Conservation (phyloP, 2,888 invertebrate species). For the Platycheirus rosarum region DNA sequence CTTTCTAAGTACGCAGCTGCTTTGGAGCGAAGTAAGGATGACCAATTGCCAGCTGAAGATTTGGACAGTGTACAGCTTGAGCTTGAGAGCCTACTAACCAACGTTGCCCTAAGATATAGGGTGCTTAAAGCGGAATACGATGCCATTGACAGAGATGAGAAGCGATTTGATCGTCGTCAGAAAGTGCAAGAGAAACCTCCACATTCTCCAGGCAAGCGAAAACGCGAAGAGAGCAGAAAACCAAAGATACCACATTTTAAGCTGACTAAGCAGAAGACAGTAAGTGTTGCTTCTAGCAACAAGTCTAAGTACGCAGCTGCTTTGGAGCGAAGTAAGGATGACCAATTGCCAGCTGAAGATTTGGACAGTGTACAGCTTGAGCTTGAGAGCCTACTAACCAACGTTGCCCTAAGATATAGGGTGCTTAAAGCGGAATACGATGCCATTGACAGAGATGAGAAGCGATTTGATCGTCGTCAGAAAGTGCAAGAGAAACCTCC, state of each 20-base stretch:
- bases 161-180: conserved; percentile 83
- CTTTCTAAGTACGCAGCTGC: conserved; percentile 88
- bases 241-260: conserved; percentile 86
- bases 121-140: conserved; percentile 90
- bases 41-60: conserved; percentile 93
- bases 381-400: conserved; percentile 92
- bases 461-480: conserved; percentile 83
- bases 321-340: conserved; percentile 87
- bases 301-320: conserved; percentile 88
- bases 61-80: conserved; percentile 93
- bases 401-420: conserved; percentile 90
- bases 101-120: conserved; percentile 90
- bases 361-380: conserved; percentile 93
- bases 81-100: conserved; percentile 92
- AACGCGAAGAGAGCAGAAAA: conserved; percentile 81
- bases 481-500: conserved; percentile 77
- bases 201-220: conserved; percentile 79
- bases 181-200: conserved; percentile 77
- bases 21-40: conserved; percentile 87
- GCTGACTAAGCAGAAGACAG: conserved; percentile 84
- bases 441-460: conserved; percentile 86
- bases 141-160: conserved; percentile 86
- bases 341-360: conserved; percentile 93
- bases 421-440: conserved; percentile 90
- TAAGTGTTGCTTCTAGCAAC: no score